These are phyloP conservation scores for Nothocercus nigrocapillus DNA, from an alignment of 2,113 vertebrate species.

Conservation along the genomic window DNA sequence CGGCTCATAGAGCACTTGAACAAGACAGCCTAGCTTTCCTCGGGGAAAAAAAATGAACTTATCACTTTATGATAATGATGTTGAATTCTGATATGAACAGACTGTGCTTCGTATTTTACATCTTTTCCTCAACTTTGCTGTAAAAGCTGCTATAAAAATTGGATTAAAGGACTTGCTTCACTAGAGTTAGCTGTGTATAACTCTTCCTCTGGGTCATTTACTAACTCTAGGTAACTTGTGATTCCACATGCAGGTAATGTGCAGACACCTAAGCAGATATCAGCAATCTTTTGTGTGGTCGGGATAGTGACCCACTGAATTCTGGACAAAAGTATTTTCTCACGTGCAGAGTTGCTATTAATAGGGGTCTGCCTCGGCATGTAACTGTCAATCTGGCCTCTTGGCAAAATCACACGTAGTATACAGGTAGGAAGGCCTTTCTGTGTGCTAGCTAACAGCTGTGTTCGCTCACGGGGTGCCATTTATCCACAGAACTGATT, in stretches of 20 bases:
- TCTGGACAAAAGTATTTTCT: neutral
- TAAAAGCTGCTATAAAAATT: conserved; percentile 29
- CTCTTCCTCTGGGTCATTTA: neutral
- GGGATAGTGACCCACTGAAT: neutral
- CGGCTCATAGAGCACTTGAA: neutral
- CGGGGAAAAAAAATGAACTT: neutral
- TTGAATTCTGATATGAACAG: neutral
- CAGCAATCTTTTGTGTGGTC: neutral
- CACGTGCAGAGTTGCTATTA: neutral
- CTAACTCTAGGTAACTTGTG: neutral
- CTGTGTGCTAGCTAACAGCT: neutral
- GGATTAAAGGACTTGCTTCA: neutral
- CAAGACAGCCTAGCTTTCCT: neutral
- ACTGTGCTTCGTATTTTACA: neutral
- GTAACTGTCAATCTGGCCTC: neutral
- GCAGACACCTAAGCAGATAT: neutral
- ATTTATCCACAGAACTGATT: neutral
- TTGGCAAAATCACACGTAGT: neutral
- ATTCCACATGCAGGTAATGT: neutral
- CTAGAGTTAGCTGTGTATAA: neutral
- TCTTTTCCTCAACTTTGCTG: neutral
- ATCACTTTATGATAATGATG: neutral
- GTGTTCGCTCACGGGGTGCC: neutral
- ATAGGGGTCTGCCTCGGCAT: neutral
- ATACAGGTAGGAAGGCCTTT: neutral